Percentiles rank a stretch among this genome's conserved stretches.
phyloP scores from a whole-genome alignment of 2,888 invertebrate genomes.

The Lamellibrachia columna region DNA sequence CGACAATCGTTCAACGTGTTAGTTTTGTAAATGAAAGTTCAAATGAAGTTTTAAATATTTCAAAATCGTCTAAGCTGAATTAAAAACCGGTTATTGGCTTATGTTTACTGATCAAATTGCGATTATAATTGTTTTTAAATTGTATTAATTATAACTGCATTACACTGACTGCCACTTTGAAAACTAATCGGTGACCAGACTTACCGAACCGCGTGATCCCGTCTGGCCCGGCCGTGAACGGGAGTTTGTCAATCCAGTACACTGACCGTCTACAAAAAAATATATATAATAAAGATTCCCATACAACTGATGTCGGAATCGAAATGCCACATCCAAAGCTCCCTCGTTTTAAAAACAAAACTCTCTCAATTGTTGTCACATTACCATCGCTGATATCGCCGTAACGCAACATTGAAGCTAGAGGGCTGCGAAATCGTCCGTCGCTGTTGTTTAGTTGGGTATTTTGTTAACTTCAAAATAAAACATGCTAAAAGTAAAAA shows the following conservation, averaged over 20 bases:
- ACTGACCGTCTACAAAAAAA: not conserved
- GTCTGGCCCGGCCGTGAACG: not conserved
- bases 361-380: not conserved
- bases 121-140: not conserved
- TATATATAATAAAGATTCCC: not conserved
- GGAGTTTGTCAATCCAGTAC: not conserved
- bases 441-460: no score
- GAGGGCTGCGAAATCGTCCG: no score
- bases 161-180: not conserved
- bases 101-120: not conserved
- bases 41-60: not conserved
- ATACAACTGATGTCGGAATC: not conserved
- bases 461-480: no score
- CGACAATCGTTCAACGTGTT: no score
- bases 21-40: no score
- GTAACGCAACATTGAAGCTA: not conserved
- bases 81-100: not conserved
- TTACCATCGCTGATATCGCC: not conserved
- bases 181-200: not conserved
- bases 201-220: not conserved
- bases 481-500: no score
- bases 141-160: not conserved
- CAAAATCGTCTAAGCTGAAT: not conserved
- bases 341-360: not conserved
- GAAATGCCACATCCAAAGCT: not conserved